Evolutionary conservation across 2,888 invertebrate species (phyloP).

Genomic region (Steromphala cineraria): DNA sequence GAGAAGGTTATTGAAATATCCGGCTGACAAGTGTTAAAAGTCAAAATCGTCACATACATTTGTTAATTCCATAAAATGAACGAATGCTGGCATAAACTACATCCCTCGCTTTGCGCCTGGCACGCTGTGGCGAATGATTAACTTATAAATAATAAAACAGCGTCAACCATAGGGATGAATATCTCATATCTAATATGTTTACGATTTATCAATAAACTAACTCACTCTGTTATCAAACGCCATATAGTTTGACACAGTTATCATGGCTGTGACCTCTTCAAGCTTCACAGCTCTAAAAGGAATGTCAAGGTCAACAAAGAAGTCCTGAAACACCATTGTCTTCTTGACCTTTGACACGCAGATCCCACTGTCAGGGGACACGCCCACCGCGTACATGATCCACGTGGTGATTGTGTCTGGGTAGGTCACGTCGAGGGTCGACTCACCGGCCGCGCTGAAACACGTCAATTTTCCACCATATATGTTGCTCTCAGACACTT

Average conservation of each 20-base stretch:
- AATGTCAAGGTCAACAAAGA: conserved; percentile 38
- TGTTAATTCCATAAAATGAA: too few species aligned
- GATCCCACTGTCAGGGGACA: conserved; percentile 29
- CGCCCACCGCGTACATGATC: conserved; percentile 28
- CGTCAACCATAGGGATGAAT: too few species aligned
- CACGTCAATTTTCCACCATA: too few species aligned
- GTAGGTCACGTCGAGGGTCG: neutral
- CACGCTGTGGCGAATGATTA: too few species aligned
- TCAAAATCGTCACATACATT: too few species aligned
- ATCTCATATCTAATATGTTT: too few species aligned
- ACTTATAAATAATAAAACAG: neutral
- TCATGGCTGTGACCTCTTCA: neutral
- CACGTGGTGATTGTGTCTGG: conserved; percentile 37
- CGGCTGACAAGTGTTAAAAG: too few species aligned
- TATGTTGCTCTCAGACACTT: too few species aligned
- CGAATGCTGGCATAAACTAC: too few species aligned
- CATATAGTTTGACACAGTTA: conserved; percentile 3
- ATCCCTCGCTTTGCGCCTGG: too few species aligned
- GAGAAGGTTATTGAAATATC: too few species aligned
- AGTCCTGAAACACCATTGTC: conserved; percentile 29
- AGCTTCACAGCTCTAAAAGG: conserved; percentile 27
- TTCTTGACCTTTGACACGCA: conserved; percentile 30
- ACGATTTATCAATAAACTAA: too few species aligned
- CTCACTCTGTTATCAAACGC: neutral
- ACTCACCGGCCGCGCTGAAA: neutral